Base-by-base conservation (phyloP, 2,113 vertebrate species). In the Megaceryle maxima region DNA sequence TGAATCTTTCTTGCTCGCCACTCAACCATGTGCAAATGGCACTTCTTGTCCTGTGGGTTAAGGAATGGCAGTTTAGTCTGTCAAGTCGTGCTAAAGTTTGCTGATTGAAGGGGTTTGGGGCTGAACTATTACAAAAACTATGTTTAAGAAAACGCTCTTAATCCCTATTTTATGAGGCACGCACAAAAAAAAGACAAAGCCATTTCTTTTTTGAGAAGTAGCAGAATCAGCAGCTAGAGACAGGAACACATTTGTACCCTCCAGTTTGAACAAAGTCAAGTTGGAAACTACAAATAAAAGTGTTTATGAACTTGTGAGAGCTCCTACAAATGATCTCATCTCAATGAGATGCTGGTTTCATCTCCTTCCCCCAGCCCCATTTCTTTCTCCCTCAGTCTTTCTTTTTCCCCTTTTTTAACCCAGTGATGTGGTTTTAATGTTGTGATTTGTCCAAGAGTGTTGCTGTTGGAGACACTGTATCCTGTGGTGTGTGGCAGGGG, bases 91-190 rank as follows among this genome's bases (percentile, higher is more conserved):
- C 90, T 96, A 89, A 77, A 72, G 90, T 96, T 91, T 97, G 97
- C 95, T 97, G 97, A 97, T 97, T 94, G 97, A 97, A 97, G 84
- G 92, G 94, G 56, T 78, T 94, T 95, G 90, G 92, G 92, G 83
- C 93, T 74, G 76, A 5, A 21, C 87, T 97, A 96, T 97, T 96
- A 94, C 90, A 85, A 90, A 96, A 97, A 96, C 51, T 91, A 70
- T 93, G 92, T 76, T 73, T 35, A 48, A 84, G 78, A 51, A 92
- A 97, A n/a, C 26, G 86, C 83, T 97, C 88, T 83, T 96, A 97
- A 97, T 97, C 87, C 96, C 90, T 94, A 57, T 81, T 97, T 97
- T 97, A 97, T 97, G 96, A 97, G 90, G 84, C 94, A 93, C 46
- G 2, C 31, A 25, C 48, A 4, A 46, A 63, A 87, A 84, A 83